A percentile compares a stretch with the other conserved stretches of the same genome.
These are phyloP conservation scores for Oreochromis tanganicae DNA, from an alignment of 2,113 vertebrate species.

Conservation along the genomic window DNA sequence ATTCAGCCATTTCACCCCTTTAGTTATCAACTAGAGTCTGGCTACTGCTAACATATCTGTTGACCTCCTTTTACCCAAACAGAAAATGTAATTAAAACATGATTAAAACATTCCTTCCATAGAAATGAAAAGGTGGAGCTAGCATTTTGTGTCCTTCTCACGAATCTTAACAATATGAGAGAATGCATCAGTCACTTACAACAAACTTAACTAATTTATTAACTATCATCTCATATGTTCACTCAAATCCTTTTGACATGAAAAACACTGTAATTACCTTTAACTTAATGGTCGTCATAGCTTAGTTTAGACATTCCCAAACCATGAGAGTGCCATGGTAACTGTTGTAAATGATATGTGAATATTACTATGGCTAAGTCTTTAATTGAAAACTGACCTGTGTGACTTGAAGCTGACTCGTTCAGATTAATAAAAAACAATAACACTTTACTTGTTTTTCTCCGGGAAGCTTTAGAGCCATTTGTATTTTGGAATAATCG, in stretches of 20 bases:
- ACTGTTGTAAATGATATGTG: not conserved
- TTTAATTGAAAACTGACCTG: not conserved
- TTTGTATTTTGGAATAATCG: not conserved
- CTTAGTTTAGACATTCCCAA: not conserved
- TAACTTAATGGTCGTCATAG: not conserved
- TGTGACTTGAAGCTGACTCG: not conserved
- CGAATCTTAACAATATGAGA: not conserved
- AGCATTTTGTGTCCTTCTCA: conserved; percentile 29
- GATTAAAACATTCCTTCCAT: not conserved
- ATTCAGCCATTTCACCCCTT: not conserved
- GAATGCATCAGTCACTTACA: not conserved
- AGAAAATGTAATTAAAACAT: conserved; percentile 29
- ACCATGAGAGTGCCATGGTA: not conserved
- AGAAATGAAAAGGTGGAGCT: not conserved
- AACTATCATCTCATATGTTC: conserved; percentile 2
- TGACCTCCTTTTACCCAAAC: not conserved
- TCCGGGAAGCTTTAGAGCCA: not conserved
- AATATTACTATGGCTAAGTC: not conserved
- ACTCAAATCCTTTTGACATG: not conserved
- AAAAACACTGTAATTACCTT: not conserved
- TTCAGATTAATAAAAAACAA: not conserved
- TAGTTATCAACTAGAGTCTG: conserved; percentile 1
- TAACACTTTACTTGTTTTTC: not conserved
- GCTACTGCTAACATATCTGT: not conserved
- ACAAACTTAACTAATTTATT: not conserved